A percentile compares a stretch with the other conserved stretches of the same genome.
These are phyloP conservation scores for Chaetogeoica ovagalla DNA, from an alignment of 2,888 invertebrate species.

Conservation along the genomic window DNA sequence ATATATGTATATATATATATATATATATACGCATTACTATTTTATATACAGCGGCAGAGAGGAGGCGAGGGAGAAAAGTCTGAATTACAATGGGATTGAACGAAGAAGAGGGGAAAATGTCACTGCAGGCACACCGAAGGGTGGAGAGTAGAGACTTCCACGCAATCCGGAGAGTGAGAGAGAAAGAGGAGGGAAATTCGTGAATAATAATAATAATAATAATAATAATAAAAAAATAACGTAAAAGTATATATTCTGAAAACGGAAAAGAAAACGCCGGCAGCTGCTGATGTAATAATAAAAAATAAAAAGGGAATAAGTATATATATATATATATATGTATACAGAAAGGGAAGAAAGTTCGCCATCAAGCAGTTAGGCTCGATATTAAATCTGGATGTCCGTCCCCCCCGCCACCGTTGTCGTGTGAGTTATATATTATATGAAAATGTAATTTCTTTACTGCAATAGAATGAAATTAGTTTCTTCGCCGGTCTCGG, in stretches of 20 bases:
- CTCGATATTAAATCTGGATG: slow-evolving; percentile 50
- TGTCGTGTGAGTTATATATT: slow-evolving; percentile 37
- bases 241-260: slow-evolving; percentile 30
- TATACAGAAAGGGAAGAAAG: slow-evolving; percentile 25
- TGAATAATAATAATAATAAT: slow-evolving; percentile 25
- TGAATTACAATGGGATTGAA: slow-evolving; percentile 36
- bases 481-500: slow-evolving; percentile 24
- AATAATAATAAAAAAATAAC: slow-evolving; percentile 5
- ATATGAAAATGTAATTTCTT: slow-evolving; percentile 51
- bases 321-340: neutral
- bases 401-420: neutral
- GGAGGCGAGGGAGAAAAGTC: slow-evolving; percentile 9
- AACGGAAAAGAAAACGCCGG: slow-evolving; percentile 49
- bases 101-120: slow-evolving; percentile 34
- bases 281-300: slow-evolving; percentile 53
- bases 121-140: neutral
- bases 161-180: neutral
- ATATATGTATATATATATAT: neutral
- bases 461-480: slow-evolving; percentile 47
- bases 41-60: neutral
- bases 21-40: neutral
- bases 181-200: slow-evolving; percentile 16
- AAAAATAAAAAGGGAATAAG: slow-evolving; percentile 22
- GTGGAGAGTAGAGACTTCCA: neutral
- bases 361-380: slow-evolving; percentile 50